phyloP scores from a whole-genome alignment of 2,113 vertebrate genomes.

The Nesoenas mayeri region DNA sequence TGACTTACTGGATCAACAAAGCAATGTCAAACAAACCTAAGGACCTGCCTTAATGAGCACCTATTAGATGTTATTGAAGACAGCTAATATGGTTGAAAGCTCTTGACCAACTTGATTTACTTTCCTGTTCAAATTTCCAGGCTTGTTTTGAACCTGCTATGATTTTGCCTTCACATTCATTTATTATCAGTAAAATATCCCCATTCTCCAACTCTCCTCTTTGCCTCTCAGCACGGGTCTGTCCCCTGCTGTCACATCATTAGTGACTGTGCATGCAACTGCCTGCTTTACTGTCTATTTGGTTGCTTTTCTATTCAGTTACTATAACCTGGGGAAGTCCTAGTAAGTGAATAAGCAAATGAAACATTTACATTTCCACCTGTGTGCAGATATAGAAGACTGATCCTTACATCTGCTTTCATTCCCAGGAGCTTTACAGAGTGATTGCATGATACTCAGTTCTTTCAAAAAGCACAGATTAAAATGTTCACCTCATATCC shows the following conservation, averaged over 20 bases:
- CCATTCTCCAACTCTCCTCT: not conserved
- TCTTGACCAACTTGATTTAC: not conserved
- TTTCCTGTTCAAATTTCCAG: not conserved
- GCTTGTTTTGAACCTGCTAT: not conserved
- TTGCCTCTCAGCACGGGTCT: not conserved
- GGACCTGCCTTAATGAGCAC: not conserved
- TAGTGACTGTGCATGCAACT: not conserved
- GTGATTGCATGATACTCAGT: not conserved
- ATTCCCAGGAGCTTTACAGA: not conserved
- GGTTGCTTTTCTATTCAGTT: not conserved
- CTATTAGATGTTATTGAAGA: not conserved
- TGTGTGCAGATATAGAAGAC: not conserved
- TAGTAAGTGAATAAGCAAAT: not conserved
- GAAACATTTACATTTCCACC: accelerated
- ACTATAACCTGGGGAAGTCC: not conserved
- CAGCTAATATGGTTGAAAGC: not conserved
- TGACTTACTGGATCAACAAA: not conserved
- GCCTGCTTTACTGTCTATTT: not conserved
- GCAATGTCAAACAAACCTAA: not conserved
- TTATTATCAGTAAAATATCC: not conserved
- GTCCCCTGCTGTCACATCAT: not conserved
- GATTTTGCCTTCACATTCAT: not conserved
- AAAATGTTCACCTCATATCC: not conserved
- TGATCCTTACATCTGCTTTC: not conserved
- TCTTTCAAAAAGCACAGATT: not conserved